A percentile compares a stretch with the other conserved stretches of the same genome.
Conservation (phyloP, 30 jellyfish, hydroid and myxozoan genomes). For the Morbakka virulenta region DNA sequence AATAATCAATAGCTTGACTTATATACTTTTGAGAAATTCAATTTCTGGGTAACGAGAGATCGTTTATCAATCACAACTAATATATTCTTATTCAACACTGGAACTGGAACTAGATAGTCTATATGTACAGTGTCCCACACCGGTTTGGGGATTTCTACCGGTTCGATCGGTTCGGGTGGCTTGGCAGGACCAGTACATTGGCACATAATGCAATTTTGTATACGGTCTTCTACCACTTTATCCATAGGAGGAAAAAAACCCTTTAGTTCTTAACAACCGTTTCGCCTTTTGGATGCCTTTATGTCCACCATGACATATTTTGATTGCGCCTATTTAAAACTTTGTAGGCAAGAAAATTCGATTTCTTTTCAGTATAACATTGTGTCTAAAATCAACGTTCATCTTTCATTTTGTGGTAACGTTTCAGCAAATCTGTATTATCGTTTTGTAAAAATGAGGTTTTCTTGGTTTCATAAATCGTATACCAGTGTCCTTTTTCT, state of each 20-base stretch:
- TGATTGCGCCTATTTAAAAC: too few relatives aligned
- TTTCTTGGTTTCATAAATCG: too few relatives aligned
- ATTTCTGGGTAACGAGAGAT: constrained; percentile 38
- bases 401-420: not conserved
- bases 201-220: constrained; percentile 19
- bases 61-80: constrained; percentile 17
- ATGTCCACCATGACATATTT: too few relatives aligned
- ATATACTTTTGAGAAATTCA: constrained; percentile 1
- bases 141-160: constrained; percentile 1
- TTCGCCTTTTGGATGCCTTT: too few relatives aligned
- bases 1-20: too few relatives aligned
- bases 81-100: constrained; percentile 24
- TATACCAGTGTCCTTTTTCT: too few relatives aligned
- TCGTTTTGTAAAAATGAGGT: too few relatives aligned
- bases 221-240: too few relatives aligned
- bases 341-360: too few relatives aligned
- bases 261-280: constrained; percentile 11
- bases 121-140: constrained; percentile 6
- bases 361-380: constrained; percentile 2
- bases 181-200: too few relatives aligned
- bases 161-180: constrained; percentile 18
- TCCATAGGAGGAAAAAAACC: not conserved
- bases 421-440: too few relatives aligned
- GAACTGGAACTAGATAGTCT: not conserved
- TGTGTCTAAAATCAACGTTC: constrained; percentile 1